Evolutionary conservation across 2,888 invertebrate species (phyloP).

Genomic region (Nemotelus pantherinus): DNA sequence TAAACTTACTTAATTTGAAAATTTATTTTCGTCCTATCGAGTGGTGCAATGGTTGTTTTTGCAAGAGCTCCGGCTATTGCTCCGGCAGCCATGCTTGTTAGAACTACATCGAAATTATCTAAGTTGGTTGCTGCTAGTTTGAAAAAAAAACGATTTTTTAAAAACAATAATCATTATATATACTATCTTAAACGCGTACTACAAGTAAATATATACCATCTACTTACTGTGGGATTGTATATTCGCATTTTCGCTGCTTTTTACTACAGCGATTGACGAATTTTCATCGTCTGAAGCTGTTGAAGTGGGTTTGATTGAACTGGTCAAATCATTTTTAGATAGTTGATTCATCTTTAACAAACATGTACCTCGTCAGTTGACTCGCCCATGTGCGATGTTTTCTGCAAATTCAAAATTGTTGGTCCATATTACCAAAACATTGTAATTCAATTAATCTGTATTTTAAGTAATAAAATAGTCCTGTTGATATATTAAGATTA

Average conservation of each 20-base stretch:
- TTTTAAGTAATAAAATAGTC: too few species aligned
- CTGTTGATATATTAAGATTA: too few species aligned
- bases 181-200: background rate
- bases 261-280: background rate
- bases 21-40: constrained; percentile 98
- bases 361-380: background rate
- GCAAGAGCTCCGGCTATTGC: constrained; percentile 94
- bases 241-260: background rate
- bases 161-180: background rate
- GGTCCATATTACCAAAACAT: too few species aligned
- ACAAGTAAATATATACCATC: background rate
- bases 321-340: constrained; percentile 63
- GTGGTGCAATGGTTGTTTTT: constrained; percentile 95
- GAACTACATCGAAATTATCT: constrained; percentile 71
- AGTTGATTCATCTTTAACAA: constrained; percentile 62
- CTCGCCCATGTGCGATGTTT: too few species aligned
- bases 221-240: background rate
- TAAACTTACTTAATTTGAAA: constrained; percentile 83
- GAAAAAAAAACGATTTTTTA: background rate
- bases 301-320: constrained; percentile 61
- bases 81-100: constrained; percentile 88
- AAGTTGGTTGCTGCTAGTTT: constrained; percentile 55
- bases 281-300: constrained; percentile 53
- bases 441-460: too few species aligned
- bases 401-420: too few species aligned